These are phyloP conservation scores for Drosophila lowei DNA, from an alignment of 1,140 invertebrate genomes.

Conservation along the genomic window DNA sequence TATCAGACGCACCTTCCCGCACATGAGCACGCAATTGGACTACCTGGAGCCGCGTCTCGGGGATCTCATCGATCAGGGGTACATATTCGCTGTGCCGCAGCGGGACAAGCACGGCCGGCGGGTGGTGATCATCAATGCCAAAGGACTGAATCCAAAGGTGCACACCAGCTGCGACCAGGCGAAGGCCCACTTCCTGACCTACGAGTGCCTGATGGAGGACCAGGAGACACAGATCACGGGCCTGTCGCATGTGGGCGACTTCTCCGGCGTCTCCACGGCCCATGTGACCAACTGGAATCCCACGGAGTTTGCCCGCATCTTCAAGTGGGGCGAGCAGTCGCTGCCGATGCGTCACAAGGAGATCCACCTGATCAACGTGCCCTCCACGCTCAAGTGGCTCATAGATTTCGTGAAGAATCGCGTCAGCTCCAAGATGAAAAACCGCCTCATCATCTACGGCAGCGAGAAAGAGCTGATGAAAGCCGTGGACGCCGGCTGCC, in stretches of 20 bases:
- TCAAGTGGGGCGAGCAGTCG: constrained; percentile 91
- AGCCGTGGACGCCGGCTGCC: constrained; percentile 86
- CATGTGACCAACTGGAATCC: constrained; percentile 88
- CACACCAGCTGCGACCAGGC: constrained; percentile 88
- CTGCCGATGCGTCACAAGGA: constrained; percentile 90
- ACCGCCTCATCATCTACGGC: constrained; percentile 87
- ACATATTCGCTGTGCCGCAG: constrained; percentile 88
- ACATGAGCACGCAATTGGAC: constrained; percentile 87
- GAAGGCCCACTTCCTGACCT: constrained; percentile 87
- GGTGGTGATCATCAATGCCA: constrained; percentile 87
- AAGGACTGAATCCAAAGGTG: constrained; percentile 87
- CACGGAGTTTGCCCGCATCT: constrained; percentile 86
- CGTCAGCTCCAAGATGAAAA: constrained; percentile 88
- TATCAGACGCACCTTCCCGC: constrained; percentile 87
- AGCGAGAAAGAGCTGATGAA: constrained; percentile 86
- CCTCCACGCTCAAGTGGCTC: constrained; percentile 87
- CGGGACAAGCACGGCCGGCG: constrained; percentile 88
- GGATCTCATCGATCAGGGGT: constrained; percentile 87
- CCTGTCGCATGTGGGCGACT: constrained; percentile 88
- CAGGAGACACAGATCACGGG: constrained; percentile 89
- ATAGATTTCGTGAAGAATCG: constrained; percentile 88
- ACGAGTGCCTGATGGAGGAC: constrained; percentile 89
- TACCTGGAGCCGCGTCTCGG: constrained; percentile 86
- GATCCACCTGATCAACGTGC: constrained; percentile 88
- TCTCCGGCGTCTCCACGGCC: constrained; percentile 84